phyloP scores from a whole-genome alignment of 2,797 vertebrate species.

The Phrynocephalus guinanensis region DNA sequence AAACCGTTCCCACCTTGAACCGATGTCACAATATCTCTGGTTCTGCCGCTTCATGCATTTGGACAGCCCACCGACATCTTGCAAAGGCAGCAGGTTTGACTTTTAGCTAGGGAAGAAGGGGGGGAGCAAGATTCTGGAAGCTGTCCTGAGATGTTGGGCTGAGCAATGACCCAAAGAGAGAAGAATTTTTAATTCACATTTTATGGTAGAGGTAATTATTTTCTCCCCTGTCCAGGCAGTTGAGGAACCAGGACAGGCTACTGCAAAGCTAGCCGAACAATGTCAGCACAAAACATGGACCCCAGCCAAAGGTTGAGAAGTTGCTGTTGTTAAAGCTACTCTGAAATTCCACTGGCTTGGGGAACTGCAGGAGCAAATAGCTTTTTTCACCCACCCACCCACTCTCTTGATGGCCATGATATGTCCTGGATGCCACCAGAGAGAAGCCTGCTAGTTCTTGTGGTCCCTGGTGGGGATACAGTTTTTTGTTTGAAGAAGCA shows the following conservation, averaged over 20 bases:
- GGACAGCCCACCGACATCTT: not conserved
- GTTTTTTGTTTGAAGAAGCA: not conserved
- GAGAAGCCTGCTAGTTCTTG: accelerated
- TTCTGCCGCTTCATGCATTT: not conserved
- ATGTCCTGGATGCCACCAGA: slow-evolving; percentile 7
- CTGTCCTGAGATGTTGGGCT: not conserved
- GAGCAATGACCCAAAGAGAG: not conserved
- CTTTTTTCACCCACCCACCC: not conserved
- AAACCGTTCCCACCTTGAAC: no score
- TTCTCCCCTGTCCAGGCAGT: not conserved
- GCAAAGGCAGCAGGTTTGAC: not conserved
- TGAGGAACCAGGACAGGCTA: no score
- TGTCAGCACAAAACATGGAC: not conserved
- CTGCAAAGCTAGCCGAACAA: no score
- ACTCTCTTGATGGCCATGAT: not conserved
- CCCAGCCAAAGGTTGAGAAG: no score
- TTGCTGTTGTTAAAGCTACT: not conserved
- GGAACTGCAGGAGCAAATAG: not conserved
- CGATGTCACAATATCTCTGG: not conserved
- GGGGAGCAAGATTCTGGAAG: not conserved
- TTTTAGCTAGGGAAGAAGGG: not conserved
- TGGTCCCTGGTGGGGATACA: not conserved
- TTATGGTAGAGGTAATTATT: not conserved
- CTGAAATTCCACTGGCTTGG: not conserved
- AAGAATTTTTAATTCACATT: not conserved